Conservation (phyloP, 2,888 invertebrate genomes). For the Cosmopolites sordidus region DNA sequence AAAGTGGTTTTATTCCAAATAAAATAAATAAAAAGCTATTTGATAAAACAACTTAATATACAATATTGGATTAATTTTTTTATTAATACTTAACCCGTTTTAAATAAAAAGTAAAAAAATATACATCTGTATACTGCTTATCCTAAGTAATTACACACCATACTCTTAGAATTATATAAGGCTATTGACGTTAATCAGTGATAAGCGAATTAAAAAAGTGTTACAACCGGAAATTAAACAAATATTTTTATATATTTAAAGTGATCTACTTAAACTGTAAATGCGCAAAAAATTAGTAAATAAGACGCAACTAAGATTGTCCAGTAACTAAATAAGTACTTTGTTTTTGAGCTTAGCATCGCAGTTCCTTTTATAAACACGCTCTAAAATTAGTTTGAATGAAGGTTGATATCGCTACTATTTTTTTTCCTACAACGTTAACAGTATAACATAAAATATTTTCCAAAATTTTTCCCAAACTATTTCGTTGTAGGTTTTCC, state of each 20-base stretch:
- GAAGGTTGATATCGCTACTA: too few species aligned
- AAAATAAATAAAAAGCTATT: too few species aligned
- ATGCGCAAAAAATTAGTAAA: neutral
- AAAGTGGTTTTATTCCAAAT: too few species aligned
- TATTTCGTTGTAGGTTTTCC: too few species aligned
- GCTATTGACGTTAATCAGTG: neutral
- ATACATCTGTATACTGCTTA: too few species aligned
- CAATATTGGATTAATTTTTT: too few species aligned
- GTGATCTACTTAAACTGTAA: neutral
- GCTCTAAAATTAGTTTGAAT: constrained; percentile 7
- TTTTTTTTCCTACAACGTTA: too few species aligned
- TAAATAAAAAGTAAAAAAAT: neutral
- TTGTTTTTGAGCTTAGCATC: constrained; percentile 5
- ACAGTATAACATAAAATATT: too few species aligned
- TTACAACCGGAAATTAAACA: constrained; percentile 1
- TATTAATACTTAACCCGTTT: neutral
- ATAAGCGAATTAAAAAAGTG: neutral
- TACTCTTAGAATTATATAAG: neutral
- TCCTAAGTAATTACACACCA: too few species aligned
- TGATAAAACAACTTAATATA: too few species aligned
- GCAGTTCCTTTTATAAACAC: constrained; percentile 4
- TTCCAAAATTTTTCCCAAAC: too few species aligned
- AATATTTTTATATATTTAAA: constrained; percentile 5
- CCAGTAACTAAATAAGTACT: constrained; percentile 9
- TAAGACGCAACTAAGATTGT: neutral